A percentile compares a stretch with the other conserved stretches of the same genome.
These are phyloP conservation scores for Stegodyphus dumicola DNA, from an alignment of 1,140 invertebrate species.

Conservation along the genomic window DNA sequence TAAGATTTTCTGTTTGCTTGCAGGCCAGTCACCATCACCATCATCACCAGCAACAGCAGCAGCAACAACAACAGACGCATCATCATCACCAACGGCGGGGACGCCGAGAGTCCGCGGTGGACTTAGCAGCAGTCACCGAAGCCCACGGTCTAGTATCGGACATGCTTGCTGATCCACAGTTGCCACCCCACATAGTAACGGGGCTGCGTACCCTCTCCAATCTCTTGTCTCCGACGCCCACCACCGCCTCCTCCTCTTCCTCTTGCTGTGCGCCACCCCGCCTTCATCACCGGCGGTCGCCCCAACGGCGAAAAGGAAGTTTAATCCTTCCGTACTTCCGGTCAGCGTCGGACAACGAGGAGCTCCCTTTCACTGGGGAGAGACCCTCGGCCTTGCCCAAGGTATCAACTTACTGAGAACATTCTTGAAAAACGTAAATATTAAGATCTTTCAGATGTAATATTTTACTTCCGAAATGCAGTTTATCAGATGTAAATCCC, in stretches of 20 bases:
- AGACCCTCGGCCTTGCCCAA: slow-evolving; percentile 67
- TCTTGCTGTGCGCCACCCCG: slow-evolving; percentile 65
- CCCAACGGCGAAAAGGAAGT: slow-evolving; percentile 46
- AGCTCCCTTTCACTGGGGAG: slow-evolving; percentile 73
- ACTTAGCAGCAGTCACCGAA: slow-evolving; percentile 71
- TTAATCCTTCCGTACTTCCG: slow-evolving; percentile 67
- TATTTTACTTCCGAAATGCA: no score
- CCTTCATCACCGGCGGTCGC: slow-evolving; percentile 27
- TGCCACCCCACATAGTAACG: slow-evolving; percentile 68
- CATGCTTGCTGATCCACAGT: slow-evolving; percentile 70
- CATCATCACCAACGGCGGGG: slow-evolving; percentile 19
- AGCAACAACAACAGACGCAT: slow-evolving; percentile 16
- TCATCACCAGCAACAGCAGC: slow-evolving; percentile 46
- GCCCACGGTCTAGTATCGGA: slow-evolving; percentile 73
- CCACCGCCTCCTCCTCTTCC: slow-evolving; percentile 17
- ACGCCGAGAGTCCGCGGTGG: slow-evolving; percentile 65
- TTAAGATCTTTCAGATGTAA: no score
- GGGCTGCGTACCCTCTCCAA: slow-evolving; percentile 67
- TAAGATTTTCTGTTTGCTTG: not conserved
- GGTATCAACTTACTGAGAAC: slow-evolving; percentile 22
- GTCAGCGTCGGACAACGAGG: slow-evolving; percentile 72
- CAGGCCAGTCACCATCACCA: slow-evolving; percentile 44
- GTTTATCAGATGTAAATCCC: no score
- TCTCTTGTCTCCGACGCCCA: slow-evolving; percentile 66
- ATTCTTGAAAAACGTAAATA: no score